These are phyloP conservation scores for Lasioglossum vierecki DNA, from an alignment of 2,888 invertebrate species.

Conservation along the genomic window DNA sequence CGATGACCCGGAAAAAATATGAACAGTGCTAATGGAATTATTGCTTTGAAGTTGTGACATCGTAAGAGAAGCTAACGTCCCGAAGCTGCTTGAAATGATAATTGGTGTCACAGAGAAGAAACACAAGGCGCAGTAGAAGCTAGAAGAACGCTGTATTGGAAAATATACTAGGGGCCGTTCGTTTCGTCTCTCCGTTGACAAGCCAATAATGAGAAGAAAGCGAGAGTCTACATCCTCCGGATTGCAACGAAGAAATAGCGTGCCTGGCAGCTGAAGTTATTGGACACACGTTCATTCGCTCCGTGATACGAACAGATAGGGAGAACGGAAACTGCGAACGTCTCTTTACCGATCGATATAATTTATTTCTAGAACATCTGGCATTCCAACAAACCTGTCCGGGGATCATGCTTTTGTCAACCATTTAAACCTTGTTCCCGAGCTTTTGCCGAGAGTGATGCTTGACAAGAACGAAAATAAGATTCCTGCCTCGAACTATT, in stretches of 20 bases:
- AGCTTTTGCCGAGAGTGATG: background rate
- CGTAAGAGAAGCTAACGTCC: background rate
- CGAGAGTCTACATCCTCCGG: constrained; percentile 1
- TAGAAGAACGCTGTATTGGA: background rate
- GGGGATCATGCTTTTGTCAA: background rate
- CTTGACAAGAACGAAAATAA: background rate
- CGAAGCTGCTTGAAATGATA: background rate
- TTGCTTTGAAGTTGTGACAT: background rate
- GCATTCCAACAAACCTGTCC: background rate
- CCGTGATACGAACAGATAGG: background rate
- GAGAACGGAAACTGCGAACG: background rate
- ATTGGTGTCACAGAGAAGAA: background rate
- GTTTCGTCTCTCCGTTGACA: background rate
- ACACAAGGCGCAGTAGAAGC: background rate
- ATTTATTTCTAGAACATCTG: constrained; percentile 28
- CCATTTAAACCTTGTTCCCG: background rate
- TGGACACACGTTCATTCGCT: constrained; percentile 11
- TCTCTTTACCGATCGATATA: constrained; percentile 23
- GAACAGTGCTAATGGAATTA: background rate
- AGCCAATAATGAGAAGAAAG: constrained; percentile 38
- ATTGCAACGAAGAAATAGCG: constrained; percentile 16
- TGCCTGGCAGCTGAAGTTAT: constrained; percentile 19
- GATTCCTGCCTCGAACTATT: background rate
- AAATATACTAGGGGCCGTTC: background rate
- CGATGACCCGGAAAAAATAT: too few relatives aligned